Evolutionary conservation across 2,113 vertebrate species (phyloP).

Genomic region (Rhinichthys klamathensis): DNA sequence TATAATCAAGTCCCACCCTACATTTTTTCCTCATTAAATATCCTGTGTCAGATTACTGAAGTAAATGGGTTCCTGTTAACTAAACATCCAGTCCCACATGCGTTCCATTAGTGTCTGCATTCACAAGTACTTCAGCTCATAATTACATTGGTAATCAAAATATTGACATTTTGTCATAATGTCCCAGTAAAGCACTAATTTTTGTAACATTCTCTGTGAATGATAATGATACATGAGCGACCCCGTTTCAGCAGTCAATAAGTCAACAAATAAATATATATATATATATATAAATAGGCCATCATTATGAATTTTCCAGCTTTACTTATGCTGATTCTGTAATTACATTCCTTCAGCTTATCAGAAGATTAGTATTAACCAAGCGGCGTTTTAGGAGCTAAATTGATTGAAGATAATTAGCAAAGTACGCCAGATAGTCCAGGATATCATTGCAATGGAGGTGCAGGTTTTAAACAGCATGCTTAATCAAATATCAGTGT

Average conservation of each 20-base stretch:
- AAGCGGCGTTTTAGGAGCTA: not conserved
- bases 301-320: not conserved
- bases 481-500: slow-evolving; percentile 44
- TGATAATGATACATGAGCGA: not conserved
- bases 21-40: not conserved
- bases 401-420: slow-evolving; percentile 22
- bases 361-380: slow-evolving; percentile 37
- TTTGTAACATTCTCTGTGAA: not conserved
- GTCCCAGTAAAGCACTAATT: not conserved
- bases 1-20: not conserved
- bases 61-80: not conserved
- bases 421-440: slow-evolving; percentile 3
- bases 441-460: slow-evolving; percentile 5
- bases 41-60: not conserved
- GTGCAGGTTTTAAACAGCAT: slow-evolving; percentile 24
- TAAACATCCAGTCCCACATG: not conserved
- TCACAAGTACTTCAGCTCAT: not conserved
- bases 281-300: not conserved
- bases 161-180: slow-evolving; percentile 22
- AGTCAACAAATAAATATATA: not conserved
- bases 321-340: not conserved
- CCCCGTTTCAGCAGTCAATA: not conserved
- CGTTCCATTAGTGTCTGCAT: not conserved
- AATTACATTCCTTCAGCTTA: slow-evolving; percentile 37
- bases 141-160: not conserved